Conservation (phyloP, 2,888 invertebrate genomes). For the Epinotia brunnichana region DNA sequence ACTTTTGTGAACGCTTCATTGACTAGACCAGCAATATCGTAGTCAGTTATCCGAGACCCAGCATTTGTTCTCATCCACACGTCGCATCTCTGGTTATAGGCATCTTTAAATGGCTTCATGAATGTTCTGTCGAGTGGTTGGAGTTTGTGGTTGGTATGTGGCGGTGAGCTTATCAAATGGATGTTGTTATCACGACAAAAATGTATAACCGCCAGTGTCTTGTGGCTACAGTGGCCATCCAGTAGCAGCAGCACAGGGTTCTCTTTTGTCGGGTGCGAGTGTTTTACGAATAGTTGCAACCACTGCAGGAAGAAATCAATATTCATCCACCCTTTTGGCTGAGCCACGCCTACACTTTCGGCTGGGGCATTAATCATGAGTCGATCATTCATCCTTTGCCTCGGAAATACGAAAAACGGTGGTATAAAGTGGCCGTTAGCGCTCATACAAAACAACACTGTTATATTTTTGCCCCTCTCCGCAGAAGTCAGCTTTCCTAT, state of each 20-base stretch:
- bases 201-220: background rate
- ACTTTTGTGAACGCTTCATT: too few relatives aligned
- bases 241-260: background rate
- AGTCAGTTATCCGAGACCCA: too few relatives aligned
- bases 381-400: slow-evolving; percentile 47
- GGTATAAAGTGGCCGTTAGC: slow-evolving; percentile 46
- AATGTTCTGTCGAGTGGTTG: background rate
- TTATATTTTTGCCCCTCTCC: background rate
- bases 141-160: background rate
- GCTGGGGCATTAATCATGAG: slow-evolving; percentile 48
- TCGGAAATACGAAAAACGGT: slow-evolving; percentile 49
- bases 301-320: slow-evolving; percentile 45
- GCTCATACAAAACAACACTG: slow-evolving; percentile 30
- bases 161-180: too few relatives aligned
- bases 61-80: background rate
- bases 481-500: background rate
- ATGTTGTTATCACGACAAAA: background rate
- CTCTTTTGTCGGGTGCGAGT: slow-evolving; percentile 18
- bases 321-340: slow-evolving; percentile 51
- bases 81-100: background rate
- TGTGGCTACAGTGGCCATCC: background rate
- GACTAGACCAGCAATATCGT: too few relatives aligned
- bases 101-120: slow-evolving; percentile 6
- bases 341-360: slow-evolving; percentile 47
- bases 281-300: slow-evolving; percentile 23